Conservation (phyloP, 2,888 invertebrate genomes). For the Mamestra brassicae region DNA sequence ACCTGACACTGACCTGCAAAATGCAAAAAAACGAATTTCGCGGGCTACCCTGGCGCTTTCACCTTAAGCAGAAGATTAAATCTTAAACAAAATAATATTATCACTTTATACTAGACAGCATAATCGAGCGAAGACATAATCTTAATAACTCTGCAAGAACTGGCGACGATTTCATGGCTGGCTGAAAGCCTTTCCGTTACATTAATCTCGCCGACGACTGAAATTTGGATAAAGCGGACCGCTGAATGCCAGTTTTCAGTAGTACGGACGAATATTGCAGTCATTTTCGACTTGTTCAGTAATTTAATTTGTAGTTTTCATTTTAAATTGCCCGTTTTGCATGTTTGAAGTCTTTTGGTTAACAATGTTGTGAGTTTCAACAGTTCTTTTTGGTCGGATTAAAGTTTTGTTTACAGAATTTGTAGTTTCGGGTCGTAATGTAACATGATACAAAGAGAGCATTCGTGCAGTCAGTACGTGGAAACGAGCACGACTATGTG, state of each 20-base stretch:
- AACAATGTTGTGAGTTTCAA: neutral
- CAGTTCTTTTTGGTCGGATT: too few species aligned
- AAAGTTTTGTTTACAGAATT: too few species aligned
- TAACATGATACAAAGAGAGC: too few species aligned
- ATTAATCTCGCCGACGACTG: slow-evolving; percentile 59
- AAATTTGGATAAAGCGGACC: slow-evolving; percentile 54
- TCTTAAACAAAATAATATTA: neutral
- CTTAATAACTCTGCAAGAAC: slow-evolving; percentile 48
- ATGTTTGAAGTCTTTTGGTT: slow-evolving; percentile 24
- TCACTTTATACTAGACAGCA: slow-evolving; percentile 9
- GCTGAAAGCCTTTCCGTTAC: slow-evolving; percentile 53
- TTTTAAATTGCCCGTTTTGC: slow-evolving; percentile 20
- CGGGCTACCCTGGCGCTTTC: too few species aligned
- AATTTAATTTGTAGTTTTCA: slow-evolving; percentile 42
- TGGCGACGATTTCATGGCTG: slow-evolving; percentile 55
- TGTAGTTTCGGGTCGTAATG: too few species aligned
- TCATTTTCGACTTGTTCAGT: slow-evolving; percentile 40
- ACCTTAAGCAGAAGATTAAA: neutral
- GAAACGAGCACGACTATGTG: too few species aligned
- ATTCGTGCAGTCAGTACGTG: too few species aligned
- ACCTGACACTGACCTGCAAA: neutral
- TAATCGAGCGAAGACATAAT: slow-evolving; percentile 50
- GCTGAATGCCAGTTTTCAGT: slow-evolving; percentile 42
- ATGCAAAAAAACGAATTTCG: too few species aligned
- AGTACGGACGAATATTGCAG: slow-evolving; percentile 47